Percentiles rank a stretch among this genome's conserved stretches.
These are phyloP conservation scores for Protomyctophum bolini DNA, from an alignment of 2,113 vertebrate species.

Conservation along the genomic window DNA sequence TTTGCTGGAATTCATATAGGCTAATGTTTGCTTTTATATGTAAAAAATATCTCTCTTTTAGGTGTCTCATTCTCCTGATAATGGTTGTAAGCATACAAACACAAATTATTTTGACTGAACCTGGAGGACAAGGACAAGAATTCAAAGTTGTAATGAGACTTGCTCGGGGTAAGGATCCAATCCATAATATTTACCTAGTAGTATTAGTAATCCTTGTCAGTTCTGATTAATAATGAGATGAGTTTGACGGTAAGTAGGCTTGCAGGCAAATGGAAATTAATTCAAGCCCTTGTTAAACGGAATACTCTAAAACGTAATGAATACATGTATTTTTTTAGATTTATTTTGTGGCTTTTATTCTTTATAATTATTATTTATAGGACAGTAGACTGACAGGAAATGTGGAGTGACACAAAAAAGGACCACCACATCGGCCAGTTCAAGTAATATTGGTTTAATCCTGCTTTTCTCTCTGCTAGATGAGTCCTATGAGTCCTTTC, in stretches of 20 bases:
- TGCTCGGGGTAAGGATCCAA: slow-evolving; percentile 54
- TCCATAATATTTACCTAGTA: not conserved
- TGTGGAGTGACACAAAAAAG: too few relatives aligned
- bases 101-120: slow-evolving; percentile 53
- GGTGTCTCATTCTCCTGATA: slow-evolving; percentile 56
- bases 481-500: slow-evolving; percentile 57
- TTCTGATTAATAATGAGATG: too few relatives aligned
- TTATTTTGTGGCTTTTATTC: too few relatives aligned
- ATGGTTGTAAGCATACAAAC: slow-evolving; percentile 16
- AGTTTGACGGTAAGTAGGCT: too few relatives aligned
- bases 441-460: not conserved
- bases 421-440: too few relatives aligned
- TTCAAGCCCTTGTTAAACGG: too few relatives aligned
- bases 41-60: slow-evolving; percentile 28
- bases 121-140: slow-evolving; percentile 52
- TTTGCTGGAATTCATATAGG: not conserved
- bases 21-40: not conserved
- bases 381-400: too few relatives aligned
- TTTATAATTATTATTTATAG: too few relatives aligned
- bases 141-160: slow-evolving; percentile 67
- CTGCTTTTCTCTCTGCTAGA: slow-evolving; percentile 45
- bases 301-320: too few relatives aligned
- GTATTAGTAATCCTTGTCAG: too few relatives aligned
- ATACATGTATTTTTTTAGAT: too few relatives aligned
- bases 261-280: too few relatives aligned